Conservation (phyloP, 2,113 vertebrate genomes). For the Poeciliopsis retropinna region DNA sequence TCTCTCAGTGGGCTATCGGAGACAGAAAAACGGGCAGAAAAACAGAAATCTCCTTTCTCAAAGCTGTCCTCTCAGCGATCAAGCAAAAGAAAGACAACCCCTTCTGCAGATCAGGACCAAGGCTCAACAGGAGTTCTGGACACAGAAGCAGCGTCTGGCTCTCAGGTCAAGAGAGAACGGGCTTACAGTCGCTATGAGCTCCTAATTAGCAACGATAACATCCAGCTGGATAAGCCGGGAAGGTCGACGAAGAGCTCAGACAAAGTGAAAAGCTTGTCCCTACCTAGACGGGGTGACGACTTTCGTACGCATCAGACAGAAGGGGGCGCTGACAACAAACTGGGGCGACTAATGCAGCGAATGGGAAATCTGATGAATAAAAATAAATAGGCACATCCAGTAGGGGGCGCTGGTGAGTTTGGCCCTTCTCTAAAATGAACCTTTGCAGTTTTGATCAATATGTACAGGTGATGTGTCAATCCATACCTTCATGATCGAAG, state of each 20-base stretch:
- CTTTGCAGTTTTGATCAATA: neutral
- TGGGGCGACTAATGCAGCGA: slow-evolving; percentile 90
- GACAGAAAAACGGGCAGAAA: slow-evolving; percentile 13
- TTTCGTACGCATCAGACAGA: slow-evolving; percentile 65
- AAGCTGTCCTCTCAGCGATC: slow-evolving; percentile 47
- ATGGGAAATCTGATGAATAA: slow-evolving; percentile 86
- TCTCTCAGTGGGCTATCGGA: neutral
- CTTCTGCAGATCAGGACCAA: slow-evolving; percentile 27
- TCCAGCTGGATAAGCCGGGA: slow-evolving; percentile 38
- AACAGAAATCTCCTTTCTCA: slow-evolving; percentile 27
- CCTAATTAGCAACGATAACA: slow-evolving; percentile 76
- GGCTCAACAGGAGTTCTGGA: slow-evolving; percentile 6
- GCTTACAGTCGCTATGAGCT: slow-evolving; percentile 88
- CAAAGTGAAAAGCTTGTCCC: slow-evolving; percentile 63
- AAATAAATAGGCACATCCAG: slow-evolving; percentile 77
- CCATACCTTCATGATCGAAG: too few species aligned
- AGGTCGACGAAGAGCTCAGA: slow-evolving; percentile 49
- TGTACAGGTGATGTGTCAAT: neutral
- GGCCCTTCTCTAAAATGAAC: neutral
- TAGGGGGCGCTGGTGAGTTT: neutral
- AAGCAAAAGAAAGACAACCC: slow-evolving; percentile 49
- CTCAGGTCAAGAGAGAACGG: slow-evolving; percentile 24
- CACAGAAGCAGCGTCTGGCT: neutral
- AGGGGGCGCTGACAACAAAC: slow-evolving; percentile 84
- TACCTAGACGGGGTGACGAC: slow-evolving; percentile 67